A percentile compares a stretch with the other conserved stretches of the same genome.
These are phyloP conservation scores for Papilio polyxenes DNA, from an alignment of 1,140 invertebrate species.

Conservation along the genomic window DNA sequence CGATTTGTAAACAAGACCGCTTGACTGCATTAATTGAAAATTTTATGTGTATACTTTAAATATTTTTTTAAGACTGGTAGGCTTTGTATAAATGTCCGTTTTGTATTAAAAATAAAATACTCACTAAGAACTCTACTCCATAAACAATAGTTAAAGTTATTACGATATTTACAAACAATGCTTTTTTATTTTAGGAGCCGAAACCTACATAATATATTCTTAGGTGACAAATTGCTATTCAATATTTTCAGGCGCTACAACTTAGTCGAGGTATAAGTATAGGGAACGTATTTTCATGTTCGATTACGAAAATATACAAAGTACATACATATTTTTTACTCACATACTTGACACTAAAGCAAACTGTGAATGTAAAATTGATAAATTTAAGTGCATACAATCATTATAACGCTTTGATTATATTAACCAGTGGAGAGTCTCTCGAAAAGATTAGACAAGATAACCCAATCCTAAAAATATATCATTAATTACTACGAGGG, in stretches of 20 bases:
- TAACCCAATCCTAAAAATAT: neutral
- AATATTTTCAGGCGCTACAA: neutral
- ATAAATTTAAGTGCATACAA: neutral
- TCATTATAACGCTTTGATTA: neutral
- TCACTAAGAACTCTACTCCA: too few relatives aligned
- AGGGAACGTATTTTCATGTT: neutral
- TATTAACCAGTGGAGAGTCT: neutral
- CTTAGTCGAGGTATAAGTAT: neutral
- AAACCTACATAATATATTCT: neutral
- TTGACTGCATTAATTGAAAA: neutral
- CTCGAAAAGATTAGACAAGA: neutral
- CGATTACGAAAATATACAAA: neutral
- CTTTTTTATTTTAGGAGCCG: neutral
- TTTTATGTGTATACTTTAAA: neutral
- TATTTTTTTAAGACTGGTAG: too few relatives aligned
- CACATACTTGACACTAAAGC: too few relatives aligned
- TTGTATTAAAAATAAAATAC: too few relatives aligned
- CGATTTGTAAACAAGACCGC: constrained; percentile 1
- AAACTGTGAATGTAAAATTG: neutral
- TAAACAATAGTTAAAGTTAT: too few relatives aligned
- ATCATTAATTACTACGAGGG: neutral
- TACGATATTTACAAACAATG: neutral
- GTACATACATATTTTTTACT: too few relatives aligned
- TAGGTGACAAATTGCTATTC: neutral
- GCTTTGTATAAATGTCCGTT: too few relatives aligned